These are phyloP conservation scores for Trematocara nigrifrons DNA, from an alignment of 2,113 vertebrate species.

Conservation along the genomic window DNA sequence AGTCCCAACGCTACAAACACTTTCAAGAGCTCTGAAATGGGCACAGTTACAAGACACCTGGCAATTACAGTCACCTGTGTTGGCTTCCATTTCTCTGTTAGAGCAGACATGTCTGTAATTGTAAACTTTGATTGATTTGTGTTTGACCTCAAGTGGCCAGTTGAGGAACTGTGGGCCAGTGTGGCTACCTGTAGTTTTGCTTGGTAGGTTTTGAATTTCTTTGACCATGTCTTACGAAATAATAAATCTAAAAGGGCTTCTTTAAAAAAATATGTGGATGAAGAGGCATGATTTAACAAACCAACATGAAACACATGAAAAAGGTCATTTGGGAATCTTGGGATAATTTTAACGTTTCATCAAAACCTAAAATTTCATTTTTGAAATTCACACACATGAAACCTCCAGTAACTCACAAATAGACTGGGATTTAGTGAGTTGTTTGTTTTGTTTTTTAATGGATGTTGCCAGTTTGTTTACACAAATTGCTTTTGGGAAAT, in stretches of 20 bases:
- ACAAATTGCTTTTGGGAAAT: background rate
- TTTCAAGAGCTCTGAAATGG: background rate
- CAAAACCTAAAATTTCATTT: background rate
- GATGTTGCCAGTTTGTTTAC: background rate
- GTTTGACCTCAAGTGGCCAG: background rate
- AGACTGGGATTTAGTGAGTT: background rate
- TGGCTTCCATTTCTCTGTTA: background rate
- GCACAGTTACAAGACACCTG: background rate
- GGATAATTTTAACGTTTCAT: background rate
- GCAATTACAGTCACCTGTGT: background rate
- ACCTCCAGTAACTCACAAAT: background rate
- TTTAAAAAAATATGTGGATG: background rate
- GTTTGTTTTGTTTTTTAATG: background rate
- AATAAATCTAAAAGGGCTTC: background rate
- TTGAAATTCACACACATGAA: background rate
- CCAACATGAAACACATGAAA: background rate
- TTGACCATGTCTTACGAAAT: background rate
- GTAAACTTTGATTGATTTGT: background rate
- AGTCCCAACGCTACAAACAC: background rate
- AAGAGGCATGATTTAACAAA: background rate
- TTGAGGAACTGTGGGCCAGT: background rate
- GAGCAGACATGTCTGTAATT: background rate
- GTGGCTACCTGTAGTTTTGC: background rate
- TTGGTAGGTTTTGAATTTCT: background rate
- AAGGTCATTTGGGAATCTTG: background rate